phyloP scores from a whole-genome alignment of 2,113 vertebrate species.

The Ariopsis seemanni region DNA sequence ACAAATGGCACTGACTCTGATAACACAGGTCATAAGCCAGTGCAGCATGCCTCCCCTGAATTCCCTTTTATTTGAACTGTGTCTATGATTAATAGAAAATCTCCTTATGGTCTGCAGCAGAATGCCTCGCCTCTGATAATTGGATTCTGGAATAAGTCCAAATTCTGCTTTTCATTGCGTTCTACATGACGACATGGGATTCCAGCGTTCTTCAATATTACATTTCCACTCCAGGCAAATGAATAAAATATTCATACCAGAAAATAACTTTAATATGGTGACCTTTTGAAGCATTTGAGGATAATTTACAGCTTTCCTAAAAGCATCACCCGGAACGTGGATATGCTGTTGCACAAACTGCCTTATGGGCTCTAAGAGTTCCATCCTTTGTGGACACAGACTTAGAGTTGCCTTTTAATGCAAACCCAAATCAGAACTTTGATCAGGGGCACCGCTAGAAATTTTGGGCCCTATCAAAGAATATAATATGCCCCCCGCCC shows the following conservation, averaged over 20 bases:
- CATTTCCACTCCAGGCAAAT: slow-evolving; percentile 26
- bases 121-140: slow-evolving; percentile 43
- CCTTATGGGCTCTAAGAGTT: neutral
- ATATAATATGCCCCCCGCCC: no score
- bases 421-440: slow-evolving; percentile 9
- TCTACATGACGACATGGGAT: slow-evolving; percentile 47
- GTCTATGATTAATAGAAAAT: slow-evolving; percentile 18
- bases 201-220: slow-evolving; percentile 51
- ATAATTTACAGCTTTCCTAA: slow-evolving; percentile 20
- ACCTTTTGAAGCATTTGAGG: slow-evolving; percentile 48
- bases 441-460: no score
- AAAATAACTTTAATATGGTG: slow-evolving; percentile 52
- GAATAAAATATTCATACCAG: slow-evolving; percentile 53
- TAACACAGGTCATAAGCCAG: slow-evolving; percentile 3
- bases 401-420: neutral
- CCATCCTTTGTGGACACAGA: neutral
- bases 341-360: neutral
- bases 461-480: no score
- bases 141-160: slow-evolving; percentile 51
- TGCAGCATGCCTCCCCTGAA: slow-evolving; percentile 20
- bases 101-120: slow-evolving; percentile 20
- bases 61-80: slow-evolving; percentile 31
- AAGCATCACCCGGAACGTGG: neutral
- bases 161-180: slow-evolving; percentile 44
- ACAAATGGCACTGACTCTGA: neutral